A percentile compares a stretch with the other conserved stretches of the same genome.
Evolutionary conservation across 2,888 invertebrate species (phyloP).

Genomic region (Drosophila monieri): DNA sequence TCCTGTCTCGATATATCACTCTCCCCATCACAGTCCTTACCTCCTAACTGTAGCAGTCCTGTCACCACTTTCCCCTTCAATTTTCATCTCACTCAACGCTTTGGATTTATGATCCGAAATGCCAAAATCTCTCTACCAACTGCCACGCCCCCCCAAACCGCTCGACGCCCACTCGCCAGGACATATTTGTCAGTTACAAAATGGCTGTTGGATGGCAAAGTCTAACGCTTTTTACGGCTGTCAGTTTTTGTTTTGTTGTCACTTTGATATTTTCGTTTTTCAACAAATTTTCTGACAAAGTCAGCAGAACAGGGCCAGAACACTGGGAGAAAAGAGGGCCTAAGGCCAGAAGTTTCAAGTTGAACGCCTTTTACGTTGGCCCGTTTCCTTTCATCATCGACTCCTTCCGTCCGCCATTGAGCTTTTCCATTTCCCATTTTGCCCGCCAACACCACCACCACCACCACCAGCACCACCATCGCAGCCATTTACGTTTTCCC

Average conservation of each 20-base stretch:
- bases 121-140: slow-evolving; percentile 28
- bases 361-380: slow-evolving; percentile 52
- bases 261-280: slow-evolving; percentile 32
- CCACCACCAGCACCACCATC: too few relatives aligned
- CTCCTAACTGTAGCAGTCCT: slow-evolving; percentile 33
- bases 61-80: slow-evolving; percentile 2
- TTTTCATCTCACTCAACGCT: slow-evolving; percentile 13
- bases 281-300: slow-evolving; percentile 54
- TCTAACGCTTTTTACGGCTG: slow-evolving; percentile 47
- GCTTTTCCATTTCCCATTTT: slow-evolving; percentile 25
- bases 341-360: slow-evolving; percentile 40
- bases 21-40: not conserved
- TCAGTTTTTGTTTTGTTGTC: slow-evolving; percentile 46
- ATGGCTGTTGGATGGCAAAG: slow-evolving; percentile 46
- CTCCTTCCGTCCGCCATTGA: slow-evolving; percentile 3
- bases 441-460: slow-evolving; percentile 1
- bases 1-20: slow-evolving; percentile 1
- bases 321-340: slow-evolving; percentile 1
- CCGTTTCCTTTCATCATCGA: slow-evolving; percentile 35
- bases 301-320: slow-evolving; percentile 42
- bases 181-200: slow-evolving; percentile 59
- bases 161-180: slow-evolving; percentile 22
- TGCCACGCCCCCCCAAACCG: slow-evolving; percentile 1
- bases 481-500: slow-evolving; percentile 31
- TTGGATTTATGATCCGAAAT: slow-evolving; percentile 63